Base-by-base conservation (phyloP, 2,888 invertebrate species). In the Xylota segnis region DNA sequence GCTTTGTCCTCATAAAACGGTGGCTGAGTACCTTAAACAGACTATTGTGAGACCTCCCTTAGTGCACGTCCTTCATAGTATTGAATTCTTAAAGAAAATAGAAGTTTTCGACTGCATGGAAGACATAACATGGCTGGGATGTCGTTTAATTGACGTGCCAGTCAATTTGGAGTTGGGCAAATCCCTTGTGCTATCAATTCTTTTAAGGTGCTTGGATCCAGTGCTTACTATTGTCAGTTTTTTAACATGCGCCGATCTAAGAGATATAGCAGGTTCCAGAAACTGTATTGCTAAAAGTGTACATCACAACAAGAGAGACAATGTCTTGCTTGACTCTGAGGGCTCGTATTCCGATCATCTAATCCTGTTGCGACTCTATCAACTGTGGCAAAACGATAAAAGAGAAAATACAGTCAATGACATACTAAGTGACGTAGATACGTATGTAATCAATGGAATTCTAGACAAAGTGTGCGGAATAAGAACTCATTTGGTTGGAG, bases 201-300 rank as follows among this genome's bases (percentile, higher is more conserved):
- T 98, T 0, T 94, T 98, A 89, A 97, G 97, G 91, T 99, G 99
- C 91, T 93, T 99, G 34, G 97, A 98, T 92, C 99, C 99, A 0
- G 94, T 99, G 32, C 92, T 98, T 78, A 98, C 98, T 3, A 96
- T 99, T 65, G 97, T 97, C 0, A 96, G 98, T 90, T 95, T 96
- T 87, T 93, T 98, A 88, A 95, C 97, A 0, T 93, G 93, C 54
- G 92, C 95, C 88, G 96, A 96, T 90, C 96, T 96, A 0, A 96
- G 96, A 90, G 93, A 95, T 87, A 93, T 97, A 18, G 10, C 16
- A 18, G n/a, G 18, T 37, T 66, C 58, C 10, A 32, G 9, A 5
- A 9, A 9, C 9, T 94, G 0, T 95, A 95, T 29, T 34, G 10
- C 32, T 4, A n/a, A 23, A 27, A n/a, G 61, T 59, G 6, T 87